A percentile compares a stretch with the other conserved stretches of the same genome.
Conservation (phyloP, 2,113 vertebrate genomes). For the Hepsetus odoe region DNA sequence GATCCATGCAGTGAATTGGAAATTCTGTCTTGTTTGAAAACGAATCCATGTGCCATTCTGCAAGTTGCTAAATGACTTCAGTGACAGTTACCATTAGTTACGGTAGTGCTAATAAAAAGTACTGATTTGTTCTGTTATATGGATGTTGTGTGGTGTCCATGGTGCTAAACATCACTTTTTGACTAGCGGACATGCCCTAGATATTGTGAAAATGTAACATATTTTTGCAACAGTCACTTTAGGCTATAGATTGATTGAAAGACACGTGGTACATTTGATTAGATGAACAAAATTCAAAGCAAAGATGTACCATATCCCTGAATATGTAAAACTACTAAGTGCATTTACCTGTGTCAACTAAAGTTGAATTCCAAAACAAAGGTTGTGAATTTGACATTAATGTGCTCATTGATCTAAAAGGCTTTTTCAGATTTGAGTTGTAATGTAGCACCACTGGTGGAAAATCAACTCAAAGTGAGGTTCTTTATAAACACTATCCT, state of each 20-base stretch:
- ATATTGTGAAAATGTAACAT: background rate
- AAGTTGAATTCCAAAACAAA: background rate
- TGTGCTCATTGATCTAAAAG: background rate
- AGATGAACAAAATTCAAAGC: background rate
- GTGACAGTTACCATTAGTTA: background rate
- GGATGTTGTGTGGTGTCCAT: background rate
- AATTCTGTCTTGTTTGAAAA: background rate
- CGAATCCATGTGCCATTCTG: too few species aligned
- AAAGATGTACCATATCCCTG: slow-evolving; percentile 16
- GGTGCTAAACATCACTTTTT: background rate
- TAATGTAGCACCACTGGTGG: background rate
- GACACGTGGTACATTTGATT: background rate
- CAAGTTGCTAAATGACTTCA: background rate
- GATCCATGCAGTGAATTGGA: background rate
- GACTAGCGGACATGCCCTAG: background rate
- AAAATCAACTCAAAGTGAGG: background rate
- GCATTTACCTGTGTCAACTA: slow-evolving; percentile 24
- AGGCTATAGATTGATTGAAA: background rate
- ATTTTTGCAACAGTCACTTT: background rate
- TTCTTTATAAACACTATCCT: slow-evolving; percentile 40
- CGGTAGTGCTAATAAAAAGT: slow-evolving; percentile 31
- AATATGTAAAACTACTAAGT: slow-evolving; percentile 35
- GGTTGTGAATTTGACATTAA: slow-evolving; percentile 5
- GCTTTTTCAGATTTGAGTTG: background rate
- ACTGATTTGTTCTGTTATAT: slow-evolving; percentile 27